phyloP scores from a whole-genome alignment of 2,113 vertebrate genomes.

The Meriones unguiculatus region DNA sequence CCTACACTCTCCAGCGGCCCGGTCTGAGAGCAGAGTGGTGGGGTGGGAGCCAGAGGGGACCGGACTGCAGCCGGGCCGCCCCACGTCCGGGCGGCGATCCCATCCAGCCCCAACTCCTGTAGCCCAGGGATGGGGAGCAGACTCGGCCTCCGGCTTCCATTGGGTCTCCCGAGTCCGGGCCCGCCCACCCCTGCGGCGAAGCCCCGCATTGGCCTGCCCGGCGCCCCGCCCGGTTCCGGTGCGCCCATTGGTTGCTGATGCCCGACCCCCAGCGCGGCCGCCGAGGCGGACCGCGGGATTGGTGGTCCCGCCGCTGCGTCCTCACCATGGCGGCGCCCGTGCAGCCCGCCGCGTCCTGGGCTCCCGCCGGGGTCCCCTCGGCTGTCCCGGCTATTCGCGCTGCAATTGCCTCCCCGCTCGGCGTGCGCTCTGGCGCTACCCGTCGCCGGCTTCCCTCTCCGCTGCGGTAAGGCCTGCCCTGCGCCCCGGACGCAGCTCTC shows the following conservation, averaged over 20 bases:
- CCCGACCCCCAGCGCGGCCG: constrained; percentile 55
- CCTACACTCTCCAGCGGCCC: neutral
- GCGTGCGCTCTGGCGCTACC: constrained; percentile 53
- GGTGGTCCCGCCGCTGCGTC: constrained; percentile 76
- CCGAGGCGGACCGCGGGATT: constrained; percentile 68
- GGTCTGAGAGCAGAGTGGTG: neutral
- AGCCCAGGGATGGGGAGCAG: neutral
- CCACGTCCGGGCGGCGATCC: neutral
- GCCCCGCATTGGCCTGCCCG: constrained; percentile 63
- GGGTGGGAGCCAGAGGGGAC: rapidly evolving
- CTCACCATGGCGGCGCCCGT: constrained; percentile 79
- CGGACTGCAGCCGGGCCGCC: rapidly evolving
- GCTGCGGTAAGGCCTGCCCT: constrained; percentile 72
- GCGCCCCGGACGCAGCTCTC: constrained; percentile 13
- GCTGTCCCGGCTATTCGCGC: constrained; percentile 35
- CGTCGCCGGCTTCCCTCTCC: constrained; percentile 58
- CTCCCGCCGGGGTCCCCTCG: constrained; percentile 66
- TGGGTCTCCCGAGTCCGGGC: neutral
- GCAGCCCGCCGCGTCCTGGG: constrained; percentile 66
- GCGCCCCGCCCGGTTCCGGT: constrained; percentile 48
- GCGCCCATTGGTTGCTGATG: constrained; percentile 44
- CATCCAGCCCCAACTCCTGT: neutral
- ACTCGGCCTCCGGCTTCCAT: neutral
- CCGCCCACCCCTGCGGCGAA: constrained; percentile 36
- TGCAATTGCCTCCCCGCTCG: constrained; percentile 31